Conservation (phyloP, 2,113 vertebrate genomes). For the Equus przewalskii region DNA sequence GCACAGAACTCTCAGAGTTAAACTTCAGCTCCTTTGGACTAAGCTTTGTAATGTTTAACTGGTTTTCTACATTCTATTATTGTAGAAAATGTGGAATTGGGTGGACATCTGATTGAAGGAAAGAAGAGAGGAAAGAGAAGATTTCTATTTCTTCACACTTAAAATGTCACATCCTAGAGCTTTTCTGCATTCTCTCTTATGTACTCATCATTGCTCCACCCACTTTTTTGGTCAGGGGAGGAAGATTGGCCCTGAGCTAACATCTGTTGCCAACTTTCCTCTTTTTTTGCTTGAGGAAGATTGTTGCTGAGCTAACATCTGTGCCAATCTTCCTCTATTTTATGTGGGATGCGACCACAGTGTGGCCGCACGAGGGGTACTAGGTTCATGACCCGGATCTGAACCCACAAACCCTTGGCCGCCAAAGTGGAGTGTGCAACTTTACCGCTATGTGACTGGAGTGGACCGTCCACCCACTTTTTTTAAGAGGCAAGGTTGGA, state of each 20-base stretch:
- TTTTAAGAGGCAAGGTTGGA: not conserved
- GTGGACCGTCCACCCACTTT: not conserved
- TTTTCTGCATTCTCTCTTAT: not conserved
- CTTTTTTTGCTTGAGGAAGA: too few species aligned
- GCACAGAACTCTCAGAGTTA: not conserved
- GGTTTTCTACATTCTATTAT: not conserved
- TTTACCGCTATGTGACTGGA: too few species aligned
- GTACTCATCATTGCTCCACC: not conserved
- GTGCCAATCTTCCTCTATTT: too few species aligned
- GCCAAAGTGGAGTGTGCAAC: too few species aligned
- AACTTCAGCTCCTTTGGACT: slow-evolving; percentile 11
- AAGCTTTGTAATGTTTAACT: slow-evolving; percentile 18
- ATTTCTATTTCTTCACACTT: not conserved
- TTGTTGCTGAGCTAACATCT: too few species aligned
- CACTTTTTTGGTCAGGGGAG: too few species aligned
- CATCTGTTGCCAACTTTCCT: too few species aligned
- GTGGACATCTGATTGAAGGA: not conserved
- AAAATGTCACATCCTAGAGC: not conserved
- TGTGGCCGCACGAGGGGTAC: too few species aligned
- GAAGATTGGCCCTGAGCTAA: too few species aligned
- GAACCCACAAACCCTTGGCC: too few species aligned
- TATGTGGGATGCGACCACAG: too few species aligned
- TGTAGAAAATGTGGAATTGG: slow-evolving; percentile 14
- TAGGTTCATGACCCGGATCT: too few species aligned
- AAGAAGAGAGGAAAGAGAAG: not conserved